Evolutionary conservation across 2,888 invertebrate genomes (phyloP).

Genomic region (Furcula furcula): DNA sequence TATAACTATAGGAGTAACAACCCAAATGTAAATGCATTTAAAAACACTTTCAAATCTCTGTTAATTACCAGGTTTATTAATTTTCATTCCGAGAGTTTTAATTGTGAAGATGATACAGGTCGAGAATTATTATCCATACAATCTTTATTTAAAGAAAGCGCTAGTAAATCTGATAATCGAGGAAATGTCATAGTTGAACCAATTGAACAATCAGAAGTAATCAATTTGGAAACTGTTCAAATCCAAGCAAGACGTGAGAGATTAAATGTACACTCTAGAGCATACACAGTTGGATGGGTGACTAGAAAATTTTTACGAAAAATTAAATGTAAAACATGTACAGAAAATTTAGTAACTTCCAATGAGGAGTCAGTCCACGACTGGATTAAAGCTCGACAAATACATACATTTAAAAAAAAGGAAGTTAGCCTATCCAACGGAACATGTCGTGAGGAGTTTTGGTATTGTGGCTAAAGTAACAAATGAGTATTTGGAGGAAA

Average conservation of each 20-base stretch:
- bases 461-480: slow-evolving; percentile 13
- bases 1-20: slow-evolving; percentile 1
- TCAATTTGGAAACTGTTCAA: background rate
- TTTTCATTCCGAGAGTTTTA: background rate
- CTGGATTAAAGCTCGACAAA: slow-evolving; percentile 16
- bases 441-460: slow-evolving; percentile 16
- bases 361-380: slow-evolving; percentile 7
- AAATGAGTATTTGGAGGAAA: slow-evolving; percentile 19
- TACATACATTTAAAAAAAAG: slow-evolving; percentile 12
- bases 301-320: slow-evolving; percentile 14
- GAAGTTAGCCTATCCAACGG: slow-evolving; percentile 16
- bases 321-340: background rate
- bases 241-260: slow-evolving; percentile 16
- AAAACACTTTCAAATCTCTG: background rate
- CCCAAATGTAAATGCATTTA: background rate
- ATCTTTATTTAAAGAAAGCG: background rate
- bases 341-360: background rate
- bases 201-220: background rate
- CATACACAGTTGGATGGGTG: slow-evolving; percentile 27
- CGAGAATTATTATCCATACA: background rate
- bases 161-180: too few species aligned
- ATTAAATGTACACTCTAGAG: slow-evolving; percentile 22
- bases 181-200: too few species aligned
- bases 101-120: slow-evolving; percentile 1
- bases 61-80: background rate